These are phyloP conservation scores for Dicrostonyx torquatus DNA, from an alignment of 2,797 vertebrate genomes.

Conservation along the genomic window DNA sequence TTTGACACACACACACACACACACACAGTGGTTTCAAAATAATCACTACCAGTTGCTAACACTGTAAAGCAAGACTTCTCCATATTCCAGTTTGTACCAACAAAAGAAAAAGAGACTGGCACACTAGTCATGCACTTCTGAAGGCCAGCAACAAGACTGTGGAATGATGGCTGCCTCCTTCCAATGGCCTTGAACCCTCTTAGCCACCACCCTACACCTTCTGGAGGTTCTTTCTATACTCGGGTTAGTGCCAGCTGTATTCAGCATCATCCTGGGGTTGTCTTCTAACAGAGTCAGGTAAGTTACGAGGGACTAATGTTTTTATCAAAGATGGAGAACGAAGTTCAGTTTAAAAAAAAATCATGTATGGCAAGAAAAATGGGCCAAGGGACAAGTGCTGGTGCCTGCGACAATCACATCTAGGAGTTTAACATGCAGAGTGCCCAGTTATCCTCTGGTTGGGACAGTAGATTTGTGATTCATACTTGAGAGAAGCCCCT, in stretches of 20 bases:
- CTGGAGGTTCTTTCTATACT: not conserved
- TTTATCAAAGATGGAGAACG: not conserved
- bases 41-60: not conserved
- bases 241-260: not conserved
- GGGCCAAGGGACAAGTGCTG: not conserved
- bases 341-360: slow-evolving; percentile 1
- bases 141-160: not conserved
- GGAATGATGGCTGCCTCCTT: not conserved
- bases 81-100: not conserved
- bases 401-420: not conserved
- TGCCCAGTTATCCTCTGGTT: not conserved
- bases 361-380: not conserved
- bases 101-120: not conserved
- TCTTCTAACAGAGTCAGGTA: not conserved
- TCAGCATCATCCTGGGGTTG: not conserved
- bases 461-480: not conserved
- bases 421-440: not conserved
- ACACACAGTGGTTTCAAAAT: not conserved
- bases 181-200: not conserved
- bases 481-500: not conserved
- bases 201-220: not conserved
- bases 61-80: not conserved
- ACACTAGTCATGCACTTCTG: not conserved
- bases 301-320: not conserved
- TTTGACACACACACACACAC: not conserved